phyloP scores from a whole-genome alignment of 2,113 vertebrate genomes.

The Rhipidura dahli region DNA sequence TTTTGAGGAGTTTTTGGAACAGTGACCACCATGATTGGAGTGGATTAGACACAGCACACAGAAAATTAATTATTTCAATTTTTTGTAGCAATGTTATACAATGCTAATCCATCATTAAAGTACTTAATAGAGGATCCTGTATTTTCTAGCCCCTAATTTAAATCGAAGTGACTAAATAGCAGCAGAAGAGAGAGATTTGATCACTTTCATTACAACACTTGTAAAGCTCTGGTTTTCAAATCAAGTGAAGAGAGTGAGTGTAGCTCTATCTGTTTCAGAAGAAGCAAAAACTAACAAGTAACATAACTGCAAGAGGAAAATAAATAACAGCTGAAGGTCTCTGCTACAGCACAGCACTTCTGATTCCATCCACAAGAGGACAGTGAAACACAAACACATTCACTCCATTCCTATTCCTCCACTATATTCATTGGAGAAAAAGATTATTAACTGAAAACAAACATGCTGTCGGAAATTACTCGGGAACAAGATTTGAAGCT shows the following conservation, averaged over 20 bases:
- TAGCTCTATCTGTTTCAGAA: neutral
- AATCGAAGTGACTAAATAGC: neutral
- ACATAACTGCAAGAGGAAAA: neutral
- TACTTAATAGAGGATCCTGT: neutral
- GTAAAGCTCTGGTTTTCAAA: neutral
- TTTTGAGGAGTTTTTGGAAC: neutral
- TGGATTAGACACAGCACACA: neutral
- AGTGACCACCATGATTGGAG: neutral
- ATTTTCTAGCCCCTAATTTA: neutral
- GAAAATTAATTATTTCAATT: neutral
- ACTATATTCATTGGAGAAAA: neutral
- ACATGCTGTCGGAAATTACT: neutral
- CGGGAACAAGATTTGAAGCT: neutral
- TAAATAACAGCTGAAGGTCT: neutral
- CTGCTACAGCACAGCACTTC: constrained; percentile 46
- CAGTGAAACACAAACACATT: constrained; percentile 56
- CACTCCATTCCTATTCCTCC: neutral
- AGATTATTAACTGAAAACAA: constrained; percentile 16
- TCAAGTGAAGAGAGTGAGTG: neutral
- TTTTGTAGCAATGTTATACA: neutral
- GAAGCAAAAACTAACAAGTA: neutral
- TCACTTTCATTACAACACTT: neutral
- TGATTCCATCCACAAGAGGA: constrained; percentile 65
- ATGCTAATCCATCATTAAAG: neutral
- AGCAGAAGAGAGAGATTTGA: neutral